These are phyloP conservation scores for Cremastinae sp. DNA, from an alignment of 2,888 invertebrate species.

Conservation along the genomic window DNA sequence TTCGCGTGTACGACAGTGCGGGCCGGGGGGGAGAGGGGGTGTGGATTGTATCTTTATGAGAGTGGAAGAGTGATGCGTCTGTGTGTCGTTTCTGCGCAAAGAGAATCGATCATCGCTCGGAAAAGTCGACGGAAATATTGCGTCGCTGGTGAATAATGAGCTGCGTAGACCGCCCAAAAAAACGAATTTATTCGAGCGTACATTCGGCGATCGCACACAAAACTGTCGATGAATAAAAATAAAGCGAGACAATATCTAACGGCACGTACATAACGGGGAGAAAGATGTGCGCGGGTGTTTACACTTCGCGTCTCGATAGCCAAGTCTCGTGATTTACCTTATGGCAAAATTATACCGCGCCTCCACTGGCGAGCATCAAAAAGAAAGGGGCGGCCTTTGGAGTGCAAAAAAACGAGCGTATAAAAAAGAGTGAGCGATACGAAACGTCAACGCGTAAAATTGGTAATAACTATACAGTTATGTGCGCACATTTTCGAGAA, in stretches of 20 bases:
- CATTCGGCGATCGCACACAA: neutral
- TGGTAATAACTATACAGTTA: constrained; percentile 39
- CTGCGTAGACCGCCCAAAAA: neutral
- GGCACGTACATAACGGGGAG: constrained; percentile 51
- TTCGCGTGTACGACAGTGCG: neutral
- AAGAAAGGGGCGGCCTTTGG: constrained; percentile 1
- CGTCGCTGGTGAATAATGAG: constrained; percentile 50
- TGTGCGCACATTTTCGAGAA: constrained; percentile 11
- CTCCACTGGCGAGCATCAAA: constrained; percentile 25
- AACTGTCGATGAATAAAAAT: constrained; percentile 19
- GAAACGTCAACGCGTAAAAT: constrained; percentile 59
- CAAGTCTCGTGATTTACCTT: constrained; percentile 62
- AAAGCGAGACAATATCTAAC: constrained; percentile 57
- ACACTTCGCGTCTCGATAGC: constrained; percentile 13
- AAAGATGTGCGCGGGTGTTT: constrained; percentile 10
- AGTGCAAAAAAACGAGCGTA: neutral
- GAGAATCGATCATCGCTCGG: constrained; percentile 52
- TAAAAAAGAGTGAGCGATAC: constrained; percentile 48
- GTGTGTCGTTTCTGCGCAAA: constrained; percentile 13
- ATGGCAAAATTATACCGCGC: constrained; percentile 67
- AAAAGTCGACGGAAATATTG: constrained; percentile 53
- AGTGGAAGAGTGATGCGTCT: neutral
- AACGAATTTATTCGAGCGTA: neutral
- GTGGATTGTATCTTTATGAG: constrained; percentile 13
- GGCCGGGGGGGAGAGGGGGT: too few species aligned